Percentiles rank a stretch among this genome's conserved stretches.
These are phyloP conservation scores for Centropus unirufus DNA, from an alignment of 2,113 vertebrate species.

Conservation along the genomic window DNA sequence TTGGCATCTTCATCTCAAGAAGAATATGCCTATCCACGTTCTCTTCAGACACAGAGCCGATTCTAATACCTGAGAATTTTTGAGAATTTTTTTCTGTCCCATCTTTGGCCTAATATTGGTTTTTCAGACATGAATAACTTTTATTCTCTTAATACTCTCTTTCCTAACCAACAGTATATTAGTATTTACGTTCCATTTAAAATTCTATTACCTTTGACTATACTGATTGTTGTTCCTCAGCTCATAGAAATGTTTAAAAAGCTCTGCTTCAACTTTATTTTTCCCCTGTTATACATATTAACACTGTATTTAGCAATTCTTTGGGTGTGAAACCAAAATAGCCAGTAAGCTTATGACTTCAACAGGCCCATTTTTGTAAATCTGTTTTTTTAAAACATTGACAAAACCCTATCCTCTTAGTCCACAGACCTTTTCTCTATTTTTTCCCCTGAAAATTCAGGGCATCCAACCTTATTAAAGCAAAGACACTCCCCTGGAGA, in stretches of 20 bases:
- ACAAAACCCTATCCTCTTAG: background rate
- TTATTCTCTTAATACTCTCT: background rate
- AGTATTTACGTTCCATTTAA: slow-evolving; percentile 39
- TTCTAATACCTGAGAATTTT: background rate
- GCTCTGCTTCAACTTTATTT: background rate
- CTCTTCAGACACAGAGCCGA: background rate
- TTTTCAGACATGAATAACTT: background rate
- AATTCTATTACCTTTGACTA: slow-evolving; percentile 23
- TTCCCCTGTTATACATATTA: background rate
- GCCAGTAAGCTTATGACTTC: background rate
- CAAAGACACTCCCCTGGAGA: background rate
- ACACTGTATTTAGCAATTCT: background rate
- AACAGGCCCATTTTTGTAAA: background rate
- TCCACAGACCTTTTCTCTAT: background rate
- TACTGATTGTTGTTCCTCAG: background rate
- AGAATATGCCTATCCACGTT: background rate
- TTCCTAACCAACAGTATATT: background rate
- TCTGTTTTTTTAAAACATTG: background rate
- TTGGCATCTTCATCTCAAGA: background rate
- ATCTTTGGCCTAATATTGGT: background rate
- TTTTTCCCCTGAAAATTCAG: background rate
- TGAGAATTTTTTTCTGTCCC: background rate
- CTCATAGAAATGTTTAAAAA: background rate
- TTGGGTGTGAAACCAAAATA: background rate
- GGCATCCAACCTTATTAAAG: background rate